These are phyloP conservation scores for Petaurus breviceps DNA, from an alignment of 2,113 vertebrate species.

Conservation along the genomic window DNA sequence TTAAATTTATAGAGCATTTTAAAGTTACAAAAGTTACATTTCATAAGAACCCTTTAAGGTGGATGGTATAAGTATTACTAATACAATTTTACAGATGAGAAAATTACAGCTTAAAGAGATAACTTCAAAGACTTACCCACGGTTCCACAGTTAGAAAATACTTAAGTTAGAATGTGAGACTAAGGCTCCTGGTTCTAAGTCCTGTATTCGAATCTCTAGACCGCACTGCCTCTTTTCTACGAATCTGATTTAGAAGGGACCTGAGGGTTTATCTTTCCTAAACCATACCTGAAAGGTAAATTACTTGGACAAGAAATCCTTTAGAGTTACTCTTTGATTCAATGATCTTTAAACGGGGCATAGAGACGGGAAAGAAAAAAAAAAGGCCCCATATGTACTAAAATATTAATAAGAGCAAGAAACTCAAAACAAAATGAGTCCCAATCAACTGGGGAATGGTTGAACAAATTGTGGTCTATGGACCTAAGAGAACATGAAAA, in stretches of 20 bases:
- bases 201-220: not conserved
- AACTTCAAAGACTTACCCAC: not conserved
- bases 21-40: not conserved
- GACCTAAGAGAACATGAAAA: not conserved
- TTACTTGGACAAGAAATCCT: not conserved
- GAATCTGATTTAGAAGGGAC: not conserved
- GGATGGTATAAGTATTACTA: not conserved
- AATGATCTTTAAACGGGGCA: not conserved
- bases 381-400: not conserved
- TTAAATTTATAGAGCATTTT: not conserved
- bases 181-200: not conserved
- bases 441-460: not conserved
- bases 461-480: not conserved
- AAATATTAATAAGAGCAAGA: not conserved
- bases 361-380: not conserved
- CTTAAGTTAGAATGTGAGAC: not conserved
- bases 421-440: not conserved
- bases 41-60: not conserved
- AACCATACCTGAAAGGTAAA: not conserved
- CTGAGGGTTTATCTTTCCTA: not conserved
- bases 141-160: not conserved
- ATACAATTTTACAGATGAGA: not conserved
- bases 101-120: not conserved
- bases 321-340: not conserved
- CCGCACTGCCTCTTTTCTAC: not conserved